Evolutionary conservation across 2,113 vertebrate genomes (phyloP), one percentile per base, ranked within the genome.

Genomic region (Rhagologus leucostigma): DNA sequence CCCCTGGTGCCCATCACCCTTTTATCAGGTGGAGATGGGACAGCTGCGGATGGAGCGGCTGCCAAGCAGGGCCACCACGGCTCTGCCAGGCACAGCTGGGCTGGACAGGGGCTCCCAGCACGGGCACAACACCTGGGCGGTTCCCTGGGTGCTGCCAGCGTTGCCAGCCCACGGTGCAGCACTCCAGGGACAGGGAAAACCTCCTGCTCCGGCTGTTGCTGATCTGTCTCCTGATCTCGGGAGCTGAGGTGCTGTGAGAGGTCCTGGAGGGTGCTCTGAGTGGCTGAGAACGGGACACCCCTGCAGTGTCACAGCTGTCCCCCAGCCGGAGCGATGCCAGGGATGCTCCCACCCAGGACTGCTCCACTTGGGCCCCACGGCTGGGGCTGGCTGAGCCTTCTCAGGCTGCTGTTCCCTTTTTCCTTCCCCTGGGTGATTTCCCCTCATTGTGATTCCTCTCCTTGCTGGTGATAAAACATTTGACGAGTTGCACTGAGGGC

Each of bases 141-240:
- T 1, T 2, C 35, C 21, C 52, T 4, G 11, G 5, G 47, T 4
- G 37, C 46, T 73, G 39, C 55, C 44, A 6, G 50, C 46, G 8
- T n/a, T 75, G 77, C 50, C 57, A 44, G 70, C 39, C 42, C 70
- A 5, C 0, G 0, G 29, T 7, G 0, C 65, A 64, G 69, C 62
- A 11, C 16, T 73, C 69, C 77, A 44, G 57, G 56, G 57, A 15
- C 37, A 56, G 20, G 79, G 52, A 52, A 23, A 39, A 11, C 6
- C 3, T 20, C 32, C 27, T 3, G 0, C 10, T 3, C n/a, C 12
- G 6, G 26, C 30, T 8, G 4, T 1, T 4, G 2, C 60, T 30
- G 21, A 0, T 17, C 52, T 13, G 7, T 3, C 39, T 29, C 30
- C 52, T 13, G 2, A 0, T 7, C 20, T 14, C 0, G 0, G 60